Percentiles rank a stretch among this genome's conserved stretches.
These are phyloP conservation scores for Trichacis sp. DNA, from an alignment of 2,888 invertebrate genomes.

Conservation along the genomic window DNA sequence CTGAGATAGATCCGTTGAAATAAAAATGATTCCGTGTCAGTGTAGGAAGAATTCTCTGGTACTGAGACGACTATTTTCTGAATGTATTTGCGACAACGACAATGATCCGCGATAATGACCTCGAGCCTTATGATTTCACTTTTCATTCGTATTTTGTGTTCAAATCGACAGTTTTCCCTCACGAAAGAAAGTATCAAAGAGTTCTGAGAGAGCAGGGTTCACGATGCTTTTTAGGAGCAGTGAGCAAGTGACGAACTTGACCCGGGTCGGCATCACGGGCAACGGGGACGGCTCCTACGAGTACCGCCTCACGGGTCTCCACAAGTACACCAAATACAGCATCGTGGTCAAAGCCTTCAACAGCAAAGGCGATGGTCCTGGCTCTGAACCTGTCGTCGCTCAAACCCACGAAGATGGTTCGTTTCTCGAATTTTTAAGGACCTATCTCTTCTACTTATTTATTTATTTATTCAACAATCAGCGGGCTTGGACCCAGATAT, in stretches of 20 bases:
- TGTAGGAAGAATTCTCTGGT: no score
- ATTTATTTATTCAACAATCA: no score
- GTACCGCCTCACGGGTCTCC: conserved; percentile 76
- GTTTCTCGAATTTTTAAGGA: no score
- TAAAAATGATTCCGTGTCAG: no score
- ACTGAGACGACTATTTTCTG: no score
- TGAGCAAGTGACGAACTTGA: conserved; percentile 59
- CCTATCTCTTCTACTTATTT: no score
- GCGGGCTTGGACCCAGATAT: no score
- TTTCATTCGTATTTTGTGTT: no score
- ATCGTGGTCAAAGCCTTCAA: conserved; percentile 90
- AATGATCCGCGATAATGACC: no score
- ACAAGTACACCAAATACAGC: conserved; percentile 84
- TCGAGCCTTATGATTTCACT: no score
- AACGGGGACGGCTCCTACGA: conserved; percentile 68
- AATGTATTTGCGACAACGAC: no score
- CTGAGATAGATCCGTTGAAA: no score
- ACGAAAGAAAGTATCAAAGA: not conserved
- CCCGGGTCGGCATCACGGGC: conserved; percentile 66
- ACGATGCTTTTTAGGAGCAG: conserved; percentile 49
- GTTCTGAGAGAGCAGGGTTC: not conserved
- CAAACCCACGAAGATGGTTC: conserved; percentile 89
- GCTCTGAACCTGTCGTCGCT: conserved; percentile 82
- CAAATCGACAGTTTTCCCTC: not conserved
- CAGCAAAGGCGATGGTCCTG: conserved; percentile 86